A percentile compares a stretch with the other conserved stretches of the same genome.
phyloP scores from a whole-genome alignment of 2,888 invertebrate genomes.

The Callosobruchus maculatus region DNA sequence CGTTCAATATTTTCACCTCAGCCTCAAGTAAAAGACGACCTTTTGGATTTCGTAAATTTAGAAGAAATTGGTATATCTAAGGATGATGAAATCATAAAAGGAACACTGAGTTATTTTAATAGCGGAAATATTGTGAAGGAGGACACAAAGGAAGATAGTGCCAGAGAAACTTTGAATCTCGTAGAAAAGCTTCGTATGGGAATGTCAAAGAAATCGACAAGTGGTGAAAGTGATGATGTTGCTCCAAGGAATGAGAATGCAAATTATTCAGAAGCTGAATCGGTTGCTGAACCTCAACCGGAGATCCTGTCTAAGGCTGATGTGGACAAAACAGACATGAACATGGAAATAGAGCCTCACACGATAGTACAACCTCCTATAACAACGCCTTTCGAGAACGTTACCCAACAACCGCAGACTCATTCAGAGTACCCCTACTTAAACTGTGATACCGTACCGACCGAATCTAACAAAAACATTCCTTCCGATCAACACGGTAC shows the following conservation, averaged over 20 bases:
- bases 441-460: conserved; percentile 30
- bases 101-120: conserved; percentile 56
- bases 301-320: background rate
- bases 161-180: conserved; percentile 77
- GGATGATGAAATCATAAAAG: conserved; percentile 59
- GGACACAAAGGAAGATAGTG: conserved; percentile 78
- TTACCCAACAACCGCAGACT: conserved; percentile 5
- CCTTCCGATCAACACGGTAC: conserved; percentile 26
- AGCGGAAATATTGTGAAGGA: conserved; percentile 68
- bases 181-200: conserved; percentile 79
- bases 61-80: conserved; percentile 62
- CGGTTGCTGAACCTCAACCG: conserved; percentile 4
- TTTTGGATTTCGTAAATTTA: conserved; percentile 56
- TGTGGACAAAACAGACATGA: background rate
- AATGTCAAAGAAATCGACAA: conserved; percentile 62
- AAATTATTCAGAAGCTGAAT: conserved; percentile 37
- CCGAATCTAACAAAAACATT: conserved; percentile 39
- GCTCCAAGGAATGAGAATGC: conserved; percentile 42
- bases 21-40: conserved; percentile 57
- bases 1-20: conserved; percentile 72
- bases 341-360: background rate
- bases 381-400: background rate
- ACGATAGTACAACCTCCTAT: background rate
- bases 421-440: conserved; percentile 28
- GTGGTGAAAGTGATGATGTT: conserved; percentile 43